Base-by-base conservation (phyloP, 2,797 vertebrate species). In the Parauchenoglanis ngamensis region DNA sequence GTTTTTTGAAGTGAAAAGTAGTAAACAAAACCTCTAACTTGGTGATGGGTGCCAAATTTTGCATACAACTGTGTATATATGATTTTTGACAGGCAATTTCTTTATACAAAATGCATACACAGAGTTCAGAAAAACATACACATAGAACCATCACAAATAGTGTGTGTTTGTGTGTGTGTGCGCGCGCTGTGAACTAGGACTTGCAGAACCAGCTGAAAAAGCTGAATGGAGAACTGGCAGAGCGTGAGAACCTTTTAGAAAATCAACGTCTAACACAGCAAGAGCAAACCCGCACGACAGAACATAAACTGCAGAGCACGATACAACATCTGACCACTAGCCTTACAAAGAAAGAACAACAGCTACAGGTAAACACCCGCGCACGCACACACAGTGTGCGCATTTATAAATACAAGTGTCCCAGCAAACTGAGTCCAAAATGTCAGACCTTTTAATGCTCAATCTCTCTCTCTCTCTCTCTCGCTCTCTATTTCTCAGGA, bases 171-270 rank as follows among this genome's bases (percentile, higher is more conserved):
- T 77, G 1, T 12, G 49, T 31, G 46, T 57, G 5, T 73, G 1
- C 10, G 49, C 25, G 46, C 81, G 87, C 23, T 84, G 6, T 72
- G 17, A 10, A 25, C 8, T 92, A 99, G 98, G 98, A 99, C 92
- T 95, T 99, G 85, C 95, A 95, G 92, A 98, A 97, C 93, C 97
- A 98, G 89, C 92, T 98, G 56, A 98, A 98, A 94, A 98, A 98
- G 94, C 94, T 97, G 90, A 95, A 92, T 0, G 94, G 93, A 54
- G 96, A 98, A 92, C 94, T 97, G 59, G 92, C 92, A 52, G 97
- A 98, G 84, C 95, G 94, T 86, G 97, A 98, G 92, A 94, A 93
- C 81, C 93, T 95, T 84, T 89, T 95, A 88, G 96, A 98, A 92
- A 95, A 96, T 84, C 95, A 93, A 90, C 96, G 96, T 89, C 92